Percentiles rank a stretch among this genome's conserved stretches.
These are phyloP conservation scores for Philaenus spumarius DNA, from an alignment of 1,140 invertebrate species.

Conservation along the genomic window DNA sequence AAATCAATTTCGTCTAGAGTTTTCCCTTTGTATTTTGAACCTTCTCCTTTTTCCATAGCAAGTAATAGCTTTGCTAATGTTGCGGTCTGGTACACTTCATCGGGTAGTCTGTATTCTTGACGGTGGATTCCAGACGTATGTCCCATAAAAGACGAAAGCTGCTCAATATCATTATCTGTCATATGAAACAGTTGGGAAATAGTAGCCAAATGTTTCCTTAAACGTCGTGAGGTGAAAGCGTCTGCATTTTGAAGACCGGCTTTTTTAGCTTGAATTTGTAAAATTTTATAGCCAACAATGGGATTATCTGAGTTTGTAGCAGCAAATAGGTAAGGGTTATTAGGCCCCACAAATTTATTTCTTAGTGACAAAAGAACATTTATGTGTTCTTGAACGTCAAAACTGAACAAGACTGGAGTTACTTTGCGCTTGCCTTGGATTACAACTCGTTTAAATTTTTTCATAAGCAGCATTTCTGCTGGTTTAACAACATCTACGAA, in stretches of 20 bases:
- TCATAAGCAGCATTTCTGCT: slow-evolving; percentile 24
- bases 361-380: no score
- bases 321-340: no score
- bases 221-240: no score
- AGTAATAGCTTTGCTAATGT: slow-evolving; percentile 36
- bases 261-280: no score
- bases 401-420: slow-evolving; percentile 28
- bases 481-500: slow-evolving; percentile 16
- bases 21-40: slow-evolving; percentile 35
- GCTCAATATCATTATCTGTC: slow-evolving; percentile 28
- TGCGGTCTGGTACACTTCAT: slow-evolving; percentile 32
- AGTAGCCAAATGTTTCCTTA: no score
- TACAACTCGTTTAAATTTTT: slow-evolving; percentile 28
- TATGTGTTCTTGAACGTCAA: no score
- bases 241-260: no score
- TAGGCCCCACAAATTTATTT: no score
- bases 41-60: slow-evolving; percentile 36
- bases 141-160: slow-evolving; percentile 29
- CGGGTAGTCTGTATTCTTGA: slow-evolving; percentile 28
- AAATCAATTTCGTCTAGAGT: slow-evolving; percentile 36
- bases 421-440: slow-evolving; percentile 27
- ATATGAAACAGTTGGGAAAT: slow-evolving; percentile 35
- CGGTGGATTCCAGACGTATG: slow-evolving; percentile 23
- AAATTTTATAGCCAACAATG: no score
- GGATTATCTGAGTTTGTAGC: no score